A percentile compares a stretch with the other conserved stretches of the same genome.
Conservation (phyloP, 2,113 vertebrate species). For the Tetraodon nigroviridis region DNA sequence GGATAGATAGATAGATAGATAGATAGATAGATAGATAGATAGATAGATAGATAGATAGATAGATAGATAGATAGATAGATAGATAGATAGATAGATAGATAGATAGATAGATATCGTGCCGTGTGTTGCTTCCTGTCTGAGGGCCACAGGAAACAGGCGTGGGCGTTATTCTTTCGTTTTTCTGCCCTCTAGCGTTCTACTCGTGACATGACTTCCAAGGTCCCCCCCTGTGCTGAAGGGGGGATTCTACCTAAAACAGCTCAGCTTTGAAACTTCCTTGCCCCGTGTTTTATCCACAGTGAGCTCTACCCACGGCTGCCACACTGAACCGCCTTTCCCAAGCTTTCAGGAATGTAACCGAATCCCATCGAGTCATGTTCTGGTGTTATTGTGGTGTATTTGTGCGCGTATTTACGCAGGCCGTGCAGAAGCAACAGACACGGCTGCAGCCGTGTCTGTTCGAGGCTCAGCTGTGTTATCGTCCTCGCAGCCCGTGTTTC, state of each 20-base stretch:
- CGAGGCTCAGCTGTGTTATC: conserved; percentile 16
- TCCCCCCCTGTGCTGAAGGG: neutral
- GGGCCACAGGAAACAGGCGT: neutral
- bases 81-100: too few species aligned
- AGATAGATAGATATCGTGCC: too few species aligned
- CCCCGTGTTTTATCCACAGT: too few species aligned
- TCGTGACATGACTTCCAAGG: neutral
- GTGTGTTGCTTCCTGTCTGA: too few species aligned
- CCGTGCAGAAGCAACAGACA: neutral
- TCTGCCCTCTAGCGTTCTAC: conserved; percentile 42
- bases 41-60: too few species aligned
- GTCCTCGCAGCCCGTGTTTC: conserved; percentile 22
- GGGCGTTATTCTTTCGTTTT: neutral
- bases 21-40: too few species aligned
- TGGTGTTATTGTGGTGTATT: neutral
- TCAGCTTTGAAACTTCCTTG: neutral
- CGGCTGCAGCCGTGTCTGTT: conserved; percentile 10
- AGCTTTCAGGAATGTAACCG: too few species aligned
- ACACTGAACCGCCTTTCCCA: too few species aligned
- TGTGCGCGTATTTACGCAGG: neutral
- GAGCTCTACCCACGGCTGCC: too few species aligned
- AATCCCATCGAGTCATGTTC: neutral
- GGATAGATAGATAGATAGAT: too few species aligned
- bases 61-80: too few species aligned
- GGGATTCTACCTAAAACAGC: neutral